These are phyloP conservation scores for Lepidochrysops patricia DNA, from an alignment of 2,888 invertebrate species.

Conservation along the genomic window DNA sequence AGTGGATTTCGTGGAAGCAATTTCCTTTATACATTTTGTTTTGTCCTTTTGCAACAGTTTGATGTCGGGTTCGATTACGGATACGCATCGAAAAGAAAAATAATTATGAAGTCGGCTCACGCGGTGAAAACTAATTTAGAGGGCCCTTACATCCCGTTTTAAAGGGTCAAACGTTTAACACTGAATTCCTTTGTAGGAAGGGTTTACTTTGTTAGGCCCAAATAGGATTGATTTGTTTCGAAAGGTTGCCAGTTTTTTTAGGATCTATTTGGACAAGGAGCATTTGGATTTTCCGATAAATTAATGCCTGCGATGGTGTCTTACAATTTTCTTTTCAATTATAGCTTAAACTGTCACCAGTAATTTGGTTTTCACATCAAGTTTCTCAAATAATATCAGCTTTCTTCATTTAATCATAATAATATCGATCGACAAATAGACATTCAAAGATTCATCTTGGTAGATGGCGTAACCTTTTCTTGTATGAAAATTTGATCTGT, in stretches of 20 bases:
- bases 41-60: constrained; percentile 73
- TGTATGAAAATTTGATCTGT: too few relatives aligned
- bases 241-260: background rate
- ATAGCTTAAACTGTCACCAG: too few relatives aligned
- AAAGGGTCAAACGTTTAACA: constrained; percentile 7
- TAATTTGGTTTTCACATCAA: too few relatives aligned
- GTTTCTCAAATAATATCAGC: too few relatives aligned
- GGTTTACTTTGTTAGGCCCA: constrained; percentile 1
- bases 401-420: too few relatives aligned
- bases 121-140: constrained; percentile 67
- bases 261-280: background rate
- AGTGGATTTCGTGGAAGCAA: constrained; percentile 74
- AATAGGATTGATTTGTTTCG: background rate
- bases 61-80: constrained; percentile 69
- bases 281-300: background rate
- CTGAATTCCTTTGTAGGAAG: background rate
- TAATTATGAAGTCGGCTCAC: constrained; percentile 65
- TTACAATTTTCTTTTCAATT: too few relatives aligned
- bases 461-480: too few relatives aligned
- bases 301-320: too few relatives aligned
- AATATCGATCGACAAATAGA: too few relatives aligned
- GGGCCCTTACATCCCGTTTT: background rate
- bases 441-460: too few relatives aligned
- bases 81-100: constrained; percentile 52
- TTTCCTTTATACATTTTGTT: constrained; percentile 75